Base-by-base conservation (phyloP, 2,113 vertebrate genomes). In the Perccottus glenii region DNA sequence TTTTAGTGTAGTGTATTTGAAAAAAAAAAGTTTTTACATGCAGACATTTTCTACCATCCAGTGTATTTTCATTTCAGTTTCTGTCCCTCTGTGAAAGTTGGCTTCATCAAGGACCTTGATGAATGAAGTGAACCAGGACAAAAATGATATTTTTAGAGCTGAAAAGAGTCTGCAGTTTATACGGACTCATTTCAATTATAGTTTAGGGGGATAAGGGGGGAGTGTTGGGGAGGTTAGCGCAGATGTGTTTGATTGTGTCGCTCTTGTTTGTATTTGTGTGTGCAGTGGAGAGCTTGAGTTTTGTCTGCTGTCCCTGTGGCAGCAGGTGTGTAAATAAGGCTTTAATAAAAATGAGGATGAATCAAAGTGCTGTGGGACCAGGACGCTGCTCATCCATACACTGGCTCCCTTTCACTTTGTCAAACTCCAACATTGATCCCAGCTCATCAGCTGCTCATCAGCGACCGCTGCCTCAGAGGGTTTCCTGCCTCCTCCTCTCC, bases 321-420 rank as follows among this genome's bases (percentile, higher is more conserved):
- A 87, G 84, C 87, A 89, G 84, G 88, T 91, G 89, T 85, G 85
- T 83, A 87, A 91, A 90, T 88, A 87, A 80, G 58, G 81, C 49
- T 62, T 71, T 70, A 77, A 89, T 85, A 81, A 81, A 84, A 84
- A 80, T 75, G 60, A 70, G 64, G 72, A 65, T 70, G 68, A 85
- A 83, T 88, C 78, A 75, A 84, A 83, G 73, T 33, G 75, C 80
- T 69, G 58, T 60, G 81, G 78, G 84, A 84, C 78, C 52, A 1
- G 51, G 64, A 45, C 50, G 6, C 58, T 56, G 36, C 79, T 78
- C 77, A 64, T 75, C 65, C 55, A n/a, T 45, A 32, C 81, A n/a
- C 74, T 44, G 55, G 61, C 67, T 51, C 53, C 59, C 27, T 53
- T 63, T 44, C n/a, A 53, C 66, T 63, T 60, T 11, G 16, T 71